These are phyloP conservation scores for Stegostoma tigrinum DNA, from an alignment of 2,113 vertebrate genomes.

Conservation along the genomic window DNA sequence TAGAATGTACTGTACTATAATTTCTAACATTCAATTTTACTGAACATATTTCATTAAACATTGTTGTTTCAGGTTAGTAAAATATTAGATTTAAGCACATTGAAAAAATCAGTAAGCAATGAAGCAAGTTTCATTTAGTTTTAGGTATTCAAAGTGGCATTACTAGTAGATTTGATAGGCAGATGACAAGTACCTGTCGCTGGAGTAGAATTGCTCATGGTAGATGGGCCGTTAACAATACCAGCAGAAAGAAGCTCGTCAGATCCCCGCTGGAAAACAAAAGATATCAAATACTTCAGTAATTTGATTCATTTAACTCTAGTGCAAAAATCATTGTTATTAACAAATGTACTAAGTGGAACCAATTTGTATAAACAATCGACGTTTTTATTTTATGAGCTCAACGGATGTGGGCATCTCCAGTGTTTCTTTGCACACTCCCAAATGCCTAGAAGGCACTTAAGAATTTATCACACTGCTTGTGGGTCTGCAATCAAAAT, in stretches of 20 bases:
- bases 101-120: neutral
- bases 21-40: neutral
- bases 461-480: no score
- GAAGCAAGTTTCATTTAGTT: neutral
- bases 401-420: no score
- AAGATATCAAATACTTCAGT: constrained; percentile 38
- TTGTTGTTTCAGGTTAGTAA: neutral
- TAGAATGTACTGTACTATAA: neutral
- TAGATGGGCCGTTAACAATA: constrained; percentile 52
- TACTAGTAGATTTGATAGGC: neutral
- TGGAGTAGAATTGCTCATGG: constrained; percentile 64
- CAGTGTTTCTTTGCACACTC: no score
- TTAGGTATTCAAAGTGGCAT: neutral
- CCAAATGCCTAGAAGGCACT: no score
- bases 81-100: neutral
- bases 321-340: neutral
- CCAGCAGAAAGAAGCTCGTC: constrained; percentile 58
- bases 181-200: constrained; percentile 56
- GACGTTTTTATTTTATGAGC: neutral
- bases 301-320: neutral
- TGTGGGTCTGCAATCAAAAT: no score
- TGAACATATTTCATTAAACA: neutral
- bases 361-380: neutral
- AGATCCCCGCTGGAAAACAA: constrained; percentile 56
- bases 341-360: neutral